Percentiles rank a stretch among this genome's conserved stretches.
phyloP scores from a whole-genome alignment of 2,113 vertebrate genomes.

The Seriola rivoliana region DNA sequence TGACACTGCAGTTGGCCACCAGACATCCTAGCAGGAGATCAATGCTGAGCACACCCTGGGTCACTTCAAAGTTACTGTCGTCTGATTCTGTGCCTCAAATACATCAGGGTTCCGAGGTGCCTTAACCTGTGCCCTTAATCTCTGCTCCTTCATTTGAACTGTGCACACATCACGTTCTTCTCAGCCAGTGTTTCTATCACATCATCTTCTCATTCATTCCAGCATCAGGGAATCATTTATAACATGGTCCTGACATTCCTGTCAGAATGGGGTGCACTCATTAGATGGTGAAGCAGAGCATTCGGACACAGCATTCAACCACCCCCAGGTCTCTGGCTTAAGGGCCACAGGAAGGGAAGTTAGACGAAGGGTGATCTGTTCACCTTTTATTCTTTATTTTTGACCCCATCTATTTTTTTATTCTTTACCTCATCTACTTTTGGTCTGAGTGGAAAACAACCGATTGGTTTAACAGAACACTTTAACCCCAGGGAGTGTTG shows the following conservation, averaged over 20 bases:
- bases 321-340: not conserved
- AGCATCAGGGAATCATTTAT: not conserved
- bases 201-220: constrained; percentile 2
- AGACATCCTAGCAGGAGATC: not conserved
- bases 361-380: not conserved
- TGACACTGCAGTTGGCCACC: not conserved
- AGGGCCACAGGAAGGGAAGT: constrained; percentile 20
- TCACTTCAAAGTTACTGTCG: not conserved
- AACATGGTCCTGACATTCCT: not conserved
- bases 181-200: not conserved
- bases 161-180: not conserved
- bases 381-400: not conserved
- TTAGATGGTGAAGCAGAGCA: constrained; percentile 3
- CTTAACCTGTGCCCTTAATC: constrained; percentile 71
- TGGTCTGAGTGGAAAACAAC: constrained; percentile 39
- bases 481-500: not conserved
- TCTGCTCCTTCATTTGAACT: constrained; percentile 21
- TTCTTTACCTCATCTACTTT: constrained; percentile 25
- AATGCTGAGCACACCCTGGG: constrained; percentile 1
- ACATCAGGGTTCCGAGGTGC: constrained; percentile 82
- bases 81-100: constrained; percentile 33
- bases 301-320: constrained; percentile 14
- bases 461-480: constrained; percentile 13
- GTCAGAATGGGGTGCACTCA: constrained; percentile 6
- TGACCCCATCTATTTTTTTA: not conserved